Evolutionary conservation across 1,140 invertebrate genomes (phyloP).

Genomic region (Drosophila suzukii): DNA sequence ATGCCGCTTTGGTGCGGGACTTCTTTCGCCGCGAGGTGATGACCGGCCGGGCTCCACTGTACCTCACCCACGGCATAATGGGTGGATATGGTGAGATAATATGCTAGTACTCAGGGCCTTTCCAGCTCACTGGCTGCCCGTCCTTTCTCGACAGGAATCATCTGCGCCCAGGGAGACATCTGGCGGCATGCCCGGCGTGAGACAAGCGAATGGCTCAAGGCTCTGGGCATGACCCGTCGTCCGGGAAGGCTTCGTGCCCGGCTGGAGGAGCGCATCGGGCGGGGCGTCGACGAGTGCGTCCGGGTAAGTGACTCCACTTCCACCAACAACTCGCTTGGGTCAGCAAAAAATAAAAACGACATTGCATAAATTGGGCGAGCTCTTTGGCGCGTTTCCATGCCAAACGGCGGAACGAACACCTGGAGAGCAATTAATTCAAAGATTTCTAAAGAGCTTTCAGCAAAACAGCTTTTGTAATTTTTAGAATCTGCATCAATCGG

Average conservation of each 20-base stretch:
- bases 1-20: slow-evolving; percentile 89
- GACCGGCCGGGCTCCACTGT: slow-evolving; percentile 90
- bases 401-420: too few species aligned
- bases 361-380: slow-evolving; percentile 7
- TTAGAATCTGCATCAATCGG: too few species aligned
- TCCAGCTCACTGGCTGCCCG: not conserved
- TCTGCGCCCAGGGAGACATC: slow-evolving; percentile 91
- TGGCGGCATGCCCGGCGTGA: slow-evolving; percentile 94
- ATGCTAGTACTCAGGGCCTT: not conserved
- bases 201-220: slow-evolving; percentile 89
- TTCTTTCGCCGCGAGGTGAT: slow-evolving; percentile 89
- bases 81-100: slow-evolving; percentile 90
- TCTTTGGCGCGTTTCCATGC: not conserved
- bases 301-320: slow-evolving; percentile 84
- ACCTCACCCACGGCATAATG: slow-evolving; percentile 94
- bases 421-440: too few species aligned
- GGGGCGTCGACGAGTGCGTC: slow-evolving; percentile 87
- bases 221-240: slow-evolving; percentile 91
- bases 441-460: too few species aligned
- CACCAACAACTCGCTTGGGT: not conserved
- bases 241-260: slow-evolving; percentile 86
- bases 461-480: too few species aligned
- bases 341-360: not conserved
- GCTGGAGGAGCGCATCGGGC: slow-evolving; percentile 89
- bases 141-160: slow-evolving; percentile 87